phyloP scores from a whole-genome alignment of 2,888 invertebrate species.

The Salticus scenicus region DNA sequence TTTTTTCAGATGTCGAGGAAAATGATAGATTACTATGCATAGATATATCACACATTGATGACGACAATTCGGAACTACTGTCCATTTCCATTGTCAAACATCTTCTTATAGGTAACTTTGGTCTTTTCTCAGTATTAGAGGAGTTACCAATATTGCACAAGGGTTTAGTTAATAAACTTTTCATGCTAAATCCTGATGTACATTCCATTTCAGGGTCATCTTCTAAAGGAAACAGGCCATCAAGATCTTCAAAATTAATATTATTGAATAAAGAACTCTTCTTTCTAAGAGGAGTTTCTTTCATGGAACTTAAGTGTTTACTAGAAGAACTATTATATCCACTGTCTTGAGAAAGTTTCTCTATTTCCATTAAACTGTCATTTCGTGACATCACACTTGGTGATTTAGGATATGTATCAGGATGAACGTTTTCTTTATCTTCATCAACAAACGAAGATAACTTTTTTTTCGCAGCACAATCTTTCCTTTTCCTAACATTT shows the following conservation, averaged over 20 bases:
- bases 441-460: constrained; percentile 14
- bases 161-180: constrained; percentile 39
- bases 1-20: not conserved
- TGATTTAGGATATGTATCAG: not conserved
- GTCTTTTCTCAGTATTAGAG: not conserved
- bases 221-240: constrained; percentile 32
- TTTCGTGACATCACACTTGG: no score
- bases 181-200: constrained; percentile 21
- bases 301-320: not conserved
- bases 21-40: not conserved
- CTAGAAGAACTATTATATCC: constrained; percentile 77
- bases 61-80: not conserved
- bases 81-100: constrained; percentile 52
- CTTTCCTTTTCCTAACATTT: no score
- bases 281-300: not conserved
- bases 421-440: constrained; percentile 35
- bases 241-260: constrained; percentile 17
- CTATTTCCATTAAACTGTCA: no score
- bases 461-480: not conserved
- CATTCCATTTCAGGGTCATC: not conserved
- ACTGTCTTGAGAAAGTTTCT: constrained; percentile 80
- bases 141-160: not conserved
- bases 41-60: not conserved
- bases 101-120: constrained; percentile 34
- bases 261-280: constrained; percentile 20